phyloP scores from a whole-genome alignment of 1,140 invertebrate species.

The Harpegnathos saltator region DNA sequence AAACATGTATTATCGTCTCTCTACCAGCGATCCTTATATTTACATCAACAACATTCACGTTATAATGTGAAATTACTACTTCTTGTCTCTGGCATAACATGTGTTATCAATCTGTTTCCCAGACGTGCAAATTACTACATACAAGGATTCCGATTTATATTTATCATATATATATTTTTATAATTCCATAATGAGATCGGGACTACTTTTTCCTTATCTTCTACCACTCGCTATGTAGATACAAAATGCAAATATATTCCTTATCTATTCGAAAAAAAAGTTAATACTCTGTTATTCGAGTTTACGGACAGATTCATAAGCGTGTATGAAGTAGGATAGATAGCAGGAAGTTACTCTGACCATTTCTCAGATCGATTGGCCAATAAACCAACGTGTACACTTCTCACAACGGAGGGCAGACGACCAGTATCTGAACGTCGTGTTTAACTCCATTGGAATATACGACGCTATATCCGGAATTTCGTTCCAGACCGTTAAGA shows the following conservation, averaged over 20 bases:
- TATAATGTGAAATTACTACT: conserved; percentile 75
- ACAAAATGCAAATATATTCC: neutral
- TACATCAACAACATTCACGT: conserved; percentile 69
- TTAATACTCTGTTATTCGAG: conserved; percentile 1
- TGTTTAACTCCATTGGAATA: conserved; percentile 82
- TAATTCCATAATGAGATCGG: conserved; percentile 19
- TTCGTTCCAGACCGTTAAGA: conserved; percentile 84
- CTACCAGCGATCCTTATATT: conserved; percentile 71
- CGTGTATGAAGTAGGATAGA: conserved; percentile 17
- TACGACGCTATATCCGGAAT: conserved; percentile 83
- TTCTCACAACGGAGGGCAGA: conserved; percentile 58
- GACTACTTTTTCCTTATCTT: neutral
- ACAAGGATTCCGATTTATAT: conserved; percentile 17
- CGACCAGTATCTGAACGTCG: conserved; percentile 74
- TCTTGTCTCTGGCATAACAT: conserved; percentile 35
- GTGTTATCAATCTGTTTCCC: conserved; percentile 45
- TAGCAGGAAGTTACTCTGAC: neutral
- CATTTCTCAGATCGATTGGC: conserved; percentile 63
- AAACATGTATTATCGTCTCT: conserved; percentile 80
- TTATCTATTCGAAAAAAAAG: neutral
- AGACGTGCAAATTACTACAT: conserved; percentile 12
- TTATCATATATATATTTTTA: neutral
- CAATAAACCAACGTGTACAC: conserved; percentile 68
- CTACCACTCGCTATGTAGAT: neutral
- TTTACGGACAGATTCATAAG: conserved; percentile 45